Conservation (phyloP, 2,888 invertebrate species). For the Sepioteuthis lessoniana region DNA sequence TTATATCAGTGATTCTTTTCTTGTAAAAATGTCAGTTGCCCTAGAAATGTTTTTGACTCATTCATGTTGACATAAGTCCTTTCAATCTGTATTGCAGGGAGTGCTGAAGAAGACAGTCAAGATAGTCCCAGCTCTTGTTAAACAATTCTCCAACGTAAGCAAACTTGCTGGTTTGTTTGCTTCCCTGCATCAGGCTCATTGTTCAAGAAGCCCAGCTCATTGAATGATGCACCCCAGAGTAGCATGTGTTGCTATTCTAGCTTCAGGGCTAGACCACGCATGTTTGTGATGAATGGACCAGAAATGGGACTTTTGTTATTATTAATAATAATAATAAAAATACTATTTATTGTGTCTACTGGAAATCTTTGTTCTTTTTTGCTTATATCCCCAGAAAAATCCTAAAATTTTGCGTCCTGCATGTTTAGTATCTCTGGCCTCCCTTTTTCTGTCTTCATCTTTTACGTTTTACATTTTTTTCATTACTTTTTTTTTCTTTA, state of each 20-base stretch:
- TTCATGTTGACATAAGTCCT: constrained; percentile 37
- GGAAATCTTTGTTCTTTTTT: not conserved
- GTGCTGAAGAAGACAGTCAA: constrained; percentile 46
- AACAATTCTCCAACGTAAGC: constrained; percentile 46
- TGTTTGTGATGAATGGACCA: constrained; percentile 14
- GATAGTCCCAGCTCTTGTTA: constrained; percentile 47
- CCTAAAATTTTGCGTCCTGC: constrained; percentile 40
- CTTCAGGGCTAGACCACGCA: not conserved
- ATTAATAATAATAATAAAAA: not conserved
- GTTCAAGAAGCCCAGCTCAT: constrained; percentile 6
- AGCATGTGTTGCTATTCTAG: constrained; percentile 20
- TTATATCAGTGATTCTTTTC: not conserved
- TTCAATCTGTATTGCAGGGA: constrained; percentile 46
- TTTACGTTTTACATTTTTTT: not conserved
- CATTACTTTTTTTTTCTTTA: not conserved
- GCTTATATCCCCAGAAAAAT: constrained; percentile 35
- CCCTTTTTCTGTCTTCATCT: not conserved
- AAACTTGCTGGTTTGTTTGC: constrained; percentile 4
- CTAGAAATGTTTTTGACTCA: not conserved
- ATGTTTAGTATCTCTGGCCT: not conserved
- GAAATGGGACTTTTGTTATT: not conserved
- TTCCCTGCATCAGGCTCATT: constrained; percentile 18
- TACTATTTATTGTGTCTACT: not conserved
- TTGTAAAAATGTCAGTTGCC: not conserved
- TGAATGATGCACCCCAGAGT: constrained; percentile 33